Conservation (phyloP, 2,113 vertebrate genomes). For the Callorhinus ursinus region DNA sequence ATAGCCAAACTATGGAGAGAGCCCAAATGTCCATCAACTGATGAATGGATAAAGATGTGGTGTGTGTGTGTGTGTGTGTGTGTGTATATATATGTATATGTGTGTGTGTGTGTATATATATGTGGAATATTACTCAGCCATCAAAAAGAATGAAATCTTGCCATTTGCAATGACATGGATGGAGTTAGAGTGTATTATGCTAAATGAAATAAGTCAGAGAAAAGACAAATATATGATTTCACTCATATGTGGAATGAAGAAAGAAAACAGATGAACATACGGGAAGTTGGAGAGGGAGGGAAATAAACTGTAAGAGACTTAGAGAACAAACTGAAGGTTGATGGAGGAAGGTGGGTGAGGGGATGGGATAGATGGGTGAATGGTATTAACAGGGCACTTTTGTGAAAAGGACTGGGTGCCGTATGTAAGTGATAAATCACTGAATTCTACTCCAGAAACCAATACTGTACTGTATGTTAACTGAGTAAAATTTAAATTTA, state of each 20-base stretch:
- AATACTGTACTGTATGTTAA: not conserved
- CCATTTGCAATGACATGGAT: not conserved
- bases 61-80: not conserved
- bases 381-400: not conserved
- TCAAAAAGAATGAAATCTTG: not conserved
- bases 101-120: not conserved
- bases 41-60: not conserved
- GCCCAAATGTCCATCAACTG: not conserved
- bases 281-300: not conserved
- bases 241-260: not conserved
- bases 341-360: not conserved
- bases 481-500: not conserved
- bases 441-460: not conserved
- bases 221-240: not conserved
- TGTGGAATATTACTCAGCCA: not conserved
- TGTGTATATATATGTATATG: no score
- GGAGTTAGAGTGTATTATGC: not conserved
- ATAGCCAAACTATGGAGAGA: no score
- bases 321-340: not conserved
- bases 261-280: not conserved
- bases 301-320: not conserved
- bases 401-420: not conserved
- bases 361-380: not conserved
- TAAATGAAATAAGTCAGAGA: not conserved
- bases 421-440: not conserved